Conservation (phyloP, 2,888 invertebrate species). For the Erebia ligea region DNA sequence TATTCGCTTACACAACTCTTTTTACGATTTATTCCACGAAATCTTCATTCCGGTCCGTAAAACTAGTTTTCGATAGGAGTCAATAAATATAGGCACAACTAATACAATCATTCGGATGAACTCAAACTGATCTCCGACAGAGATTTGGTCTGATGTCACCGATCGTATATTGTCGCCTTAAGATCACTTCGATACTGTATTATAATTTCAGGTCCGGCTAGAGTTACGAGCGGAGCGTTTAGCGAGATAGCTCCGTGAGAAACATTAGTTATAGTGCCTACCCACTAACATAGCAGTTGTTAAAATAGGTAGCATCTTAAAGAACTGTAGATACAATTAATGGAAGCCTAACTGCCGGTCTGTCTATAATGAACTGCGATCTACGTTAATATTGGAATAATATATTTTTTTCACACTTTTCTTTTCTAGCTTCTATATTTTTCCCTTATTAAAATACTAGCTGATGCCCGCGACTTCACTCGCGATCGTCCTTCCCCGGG, state of each 20-base stretch:
- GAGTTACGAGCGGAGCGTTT: slow-evolving; percentile 50
- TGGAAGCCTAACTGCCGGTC: too few relatives aligned
- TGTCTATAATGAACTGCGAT: too few relatives aligned
- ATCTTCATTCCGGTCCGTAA: slow-evolving; percentile 16
- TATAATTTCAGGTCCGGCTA: slow-evolving; percentile 50
- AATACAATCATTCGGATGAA: slow-evolving; percentile 59
- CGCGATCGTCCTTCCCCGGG: too few relatives aligned
- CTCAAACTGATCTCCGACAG: slow-evolving; percentile 69
- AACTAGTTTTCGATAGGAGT: slow-evolving; percentile 34
- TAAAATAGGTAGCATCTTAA: too few relatives aligned
- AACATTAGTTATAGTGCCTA: too few relatives aligned
- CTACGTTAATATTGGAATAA: too few relatives aligned
- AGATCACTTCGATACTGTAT: slow-evolving; percentile 75
- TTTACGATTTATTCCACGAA: slow-evolving; percentile 17
- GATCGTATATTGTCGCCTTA: slow-evolving; percentile 80
- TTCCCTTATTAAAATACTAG: too few relatives aligned
- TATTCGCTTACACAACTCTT: slow-evolving; percentile 14
- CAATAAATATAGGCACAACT: slow-evolving; percentile 34
- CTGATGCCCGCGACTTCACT: too few relatives aligned
- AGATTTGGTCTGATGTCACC: slow-evolving; percentile 73
- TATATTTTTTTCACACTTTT: too few relatives aligned
- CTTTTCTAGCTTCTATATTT: too few relatives aligned
- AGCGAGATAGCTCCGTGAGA: slow-evolving; percentile 28
- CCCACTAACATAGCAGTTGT: too few relatives aligned
- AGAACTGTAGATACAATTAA: too few relatives aligned